Evolutionary conservation across 2,888 invertebrate species (phyloP).

Genomic region (Allolobophora icterica): DNA sequence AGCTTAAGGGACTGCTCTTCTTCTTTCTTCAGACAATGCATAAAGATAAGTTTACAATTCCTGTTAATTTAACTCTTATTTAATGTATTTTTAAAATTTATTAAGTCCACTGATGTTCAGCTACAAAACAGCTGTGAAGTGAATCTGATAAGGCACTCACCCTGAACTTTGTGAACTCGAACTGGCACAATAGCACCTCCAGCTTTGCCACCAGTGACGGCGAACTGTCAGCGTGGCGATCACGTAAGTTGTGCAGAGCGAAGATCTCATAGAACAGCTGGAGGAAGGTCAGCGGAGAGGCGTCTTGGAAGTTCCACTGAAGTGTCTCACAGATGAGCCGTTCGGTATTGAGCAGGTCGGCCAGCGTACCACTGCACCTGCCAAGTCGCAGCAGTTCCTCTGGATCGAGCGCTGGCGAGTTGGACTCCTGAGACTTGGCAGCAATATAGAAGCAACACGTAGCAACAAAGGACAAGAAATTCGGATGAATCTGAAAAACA

Average conservation of each 20-base stretch:
- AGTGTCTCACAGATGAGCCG: constrained; percentile 57
- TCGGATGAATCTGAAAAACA: constrained; percentile 43
- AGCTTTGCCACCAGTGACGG: constrained; percentile 46
- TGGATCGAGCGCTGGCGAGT: constrained; percentile 52
- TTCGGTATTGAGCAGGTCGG: constrained; percentile 61
- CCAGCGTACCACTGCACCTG: constrained; percentile 56
- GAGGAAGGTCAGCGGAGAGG: constrained; percentile 54
- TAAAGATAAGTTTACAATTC: background rate
- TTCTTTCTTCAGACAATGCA: no score
- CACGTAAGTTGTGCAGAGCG: constrained; percentile 32
- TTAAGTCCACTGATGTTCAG: background rate
- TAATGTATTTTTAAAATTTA: background rate
- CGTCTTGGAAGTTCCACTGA: constrained; percentile 53
- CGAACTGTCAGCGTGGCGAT: background rate
- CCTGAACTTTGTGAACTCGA: constrained; percentile 47
- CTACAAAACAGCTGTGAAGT: background rate
- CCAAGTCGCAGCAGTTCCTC: constrained; percentile 54
- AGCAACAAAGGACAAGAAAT: constrained; percentile 55
- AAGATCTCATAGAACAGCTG: constrained; percentile 52
- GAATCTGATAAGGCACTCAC: constrained; percentile 30
- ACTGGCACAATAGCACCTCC: constrained; percentile 49
- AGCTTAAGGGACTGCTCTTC: no score
- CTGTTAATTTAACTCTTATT: background rate
- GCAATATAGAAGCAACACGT: constrained; percentile 58
- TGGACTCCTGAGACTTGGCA: constrained; percentile 54